Percentiles rank a stretch among this genome's conserved stretches.
phyloP scores from a whole-genome alignment of 2,888 invertebrate genomes.

The Lochmaea capreae region DNA sequence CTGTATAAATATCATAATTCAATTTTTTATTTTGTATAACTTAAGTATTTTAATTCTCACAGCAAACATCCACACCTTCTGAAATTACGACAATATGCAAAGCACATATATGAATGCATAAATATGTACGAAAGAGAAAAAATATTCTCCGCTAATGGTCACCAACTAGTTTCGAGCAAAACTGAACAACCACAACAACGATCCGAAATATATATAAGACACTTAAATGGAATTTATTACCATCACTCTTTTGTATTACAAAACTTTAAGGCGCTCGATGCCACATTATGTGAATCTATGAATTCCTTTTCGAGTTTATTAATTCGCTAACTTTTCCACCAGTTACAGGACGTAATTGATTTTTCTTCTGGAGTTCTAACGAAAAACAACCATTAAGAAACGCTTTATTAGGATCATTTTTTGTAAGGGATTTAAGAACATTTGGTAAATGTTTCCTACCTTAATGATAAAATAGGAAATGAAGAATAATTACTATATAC shows the following conservation, averaged over 20 bases:
- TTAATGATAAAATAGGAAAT: background rate
- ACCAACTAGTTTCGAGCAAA: slow-evolving; percentile 48
- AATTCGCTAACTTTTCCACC: slow-evolving; percentile 30
- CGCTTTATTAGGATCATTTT: slow-evolving; percentile 12
- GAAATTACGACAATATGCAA: slow-evolving; percentile 3
- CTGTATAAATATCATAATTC: background rate
- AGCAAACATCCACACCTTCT: slow-evolving; percentile 4
- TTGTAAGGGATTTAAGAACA: background rate
- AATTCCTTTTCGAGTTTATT: slow-evolving; percentile 43
- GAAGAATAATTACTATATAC: background rate
- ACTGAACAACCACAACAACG: slow-evolving; percentile 52
- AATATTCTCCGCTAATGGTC: slow-evolving; percentile 26
- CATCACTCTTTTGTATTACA: slow-evolving; percentile 54
- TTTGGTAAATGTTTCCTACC: slow-evolving; percentile 1
- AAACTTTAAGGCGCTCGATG: slow-evolving; percentile 53
- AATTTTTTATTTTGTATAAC: background rate
- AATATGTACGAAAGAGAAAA: slow-evolving; percentile 1
- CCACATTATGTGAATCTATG: slow-evolving; percentile 48
- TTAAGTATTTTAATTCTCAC: background rate
- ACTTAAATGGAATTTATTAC: slow-evolving; percentile 54
- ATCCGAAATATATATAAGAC: slow-evolving; percentile 57
- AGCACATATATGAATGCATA: slow-evolving; percentile 5
- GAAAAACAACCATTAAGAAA: slow-evolving; percentile 12
- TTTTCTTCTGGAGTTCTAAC: slow-evolving; percentile 10
- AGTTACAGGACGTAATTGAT: slow-evolving; percentile 18